A percentile compares a stretch with the other conserved stretches of the same genome.
Conservation (phyloP, 2,888 invertebrate genomes). For the Seira musarum region DNA sequence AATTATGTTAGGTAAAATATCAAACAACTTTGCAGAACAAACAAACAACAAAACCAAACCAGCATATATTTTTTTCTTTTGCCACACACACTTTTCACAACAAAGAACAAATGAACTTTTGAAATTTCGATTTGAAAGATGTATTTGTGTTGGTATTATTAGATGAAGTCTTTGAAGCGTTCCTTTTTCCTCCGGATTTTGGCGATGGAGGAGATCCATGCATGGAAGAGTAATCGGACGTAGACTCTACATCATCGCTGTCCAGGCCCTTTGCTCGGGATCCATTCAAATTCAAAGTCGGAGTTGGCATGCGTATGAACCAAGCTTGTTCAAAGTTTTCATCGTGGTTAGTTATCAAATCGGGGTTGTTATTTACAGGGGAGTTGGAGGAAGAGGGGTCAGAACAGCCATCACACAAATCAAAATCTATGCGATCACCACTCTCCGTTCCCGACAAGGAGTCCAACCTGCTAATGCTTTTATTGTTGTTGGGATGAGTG, state of each 20-base stretch:
- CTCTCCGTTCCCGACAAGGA: slow-evolving; percentile 58
- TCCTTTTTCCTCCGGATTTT: slow-evolving; percentile 50
- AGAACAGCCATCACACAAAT: slow-evolving; percentile 49
- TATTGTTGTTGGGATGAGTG: slow-evolving; percentile 56
- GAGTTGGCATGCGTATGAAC: slow-evolving; percentile 63
- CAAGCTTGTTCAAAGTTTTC: slow-evolving; percentile 66
- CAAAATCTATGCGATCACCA: slow-evolving; percentile 50
- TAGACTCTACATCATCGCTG: slow-evolving; percentile 61
- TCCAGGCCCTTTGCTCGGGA: slow-evolving; percentile 47
- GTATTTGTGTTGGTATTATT: slow-evolving; percentile 44
- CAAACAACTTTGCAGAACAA: background rate
- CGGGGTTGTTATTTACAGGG: slow-evolving; percentile 48
- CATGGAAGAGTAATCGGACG: slow-evolving; percentile 68
- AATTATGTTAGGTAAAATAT: background rate
- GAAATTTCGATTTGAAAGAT: slow-evolving; percentile 52
- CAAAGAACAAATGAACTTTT: slow-evolving; percentile 62
- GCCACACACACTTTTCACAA: slow-evolving; percentile 38
- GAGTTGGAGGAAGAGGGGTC: slow-evolving; percentile 38
- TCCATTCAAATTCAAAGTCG: slow-evolving; percentile 33
- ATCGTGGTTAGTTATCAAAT: slow-evolving; percentile 42
- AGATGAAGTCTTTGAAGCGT: slow-evolving; percentile 50
- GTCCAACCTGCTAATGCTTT: slow-evolving; percentile 59
- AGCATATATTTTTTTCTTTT: too few relatives aligned
- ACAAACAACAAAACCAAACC: background rate
- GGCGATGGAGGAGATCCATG: slow-evolving; percentile 66